phyloP scores from a whole-genome alignment of 2,888 invertebrate genomes.

The Sicus ferrugineus region DNA sequence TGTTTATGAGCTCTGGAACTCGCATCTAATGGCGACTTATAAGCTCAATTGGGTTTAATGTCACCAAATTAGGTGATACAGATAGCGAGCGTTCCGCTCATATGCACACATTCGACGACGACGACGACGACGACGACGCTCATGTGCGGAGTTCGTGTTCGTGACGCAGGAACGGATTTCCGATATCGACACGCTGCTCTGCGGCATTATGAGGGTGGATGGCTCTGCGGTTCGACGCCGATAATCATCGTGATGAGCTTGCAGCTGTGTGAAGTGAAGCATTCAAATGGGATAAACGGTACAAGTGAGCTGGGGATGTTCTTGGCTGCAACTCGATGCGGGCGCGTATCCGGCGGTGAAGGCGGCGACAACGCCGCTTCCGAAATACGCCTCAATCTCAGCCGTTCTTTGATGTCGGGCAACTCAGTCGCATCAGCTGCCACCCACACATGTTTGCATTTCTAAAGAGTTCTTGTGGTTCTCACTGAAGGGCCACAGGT shows the following conservation, averaged over 20 bases:
- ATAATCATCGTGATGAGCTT: too few relatives aligned
- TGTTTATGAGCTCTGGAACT: constrained; percentile 36
- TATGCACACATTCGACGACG: constrained; percentile 23
- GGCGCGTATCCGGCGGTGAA: too few relatives aligned
- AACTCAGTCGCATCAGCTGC: background rate
- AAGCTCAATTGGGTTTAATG: constrained; percentile 39
- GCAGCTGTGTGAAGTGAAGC: background rate
- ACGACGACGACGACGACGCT: background rate
- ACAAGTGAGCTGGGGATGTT: too few relatives aligned
- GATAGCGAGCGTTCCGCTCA: constrained; percentile 38
- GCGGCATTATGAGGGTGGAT: too few relatives aligned
- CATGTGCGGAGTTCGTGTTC: constrained; percentile 2
- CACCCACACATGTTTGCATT: background rate
- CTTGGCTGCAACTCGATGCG: too few relatives aligned
- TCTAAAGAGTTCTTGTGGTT: background rate
- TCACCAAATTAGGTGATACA: constrained; percentile 34
- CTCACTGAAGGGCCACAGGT: too few relatives aligned
- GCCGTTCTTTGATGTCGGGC: background rate
- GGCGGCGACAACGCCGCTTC: too few relatives aligned
- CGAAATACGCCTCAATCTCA: too few relatives aligned
- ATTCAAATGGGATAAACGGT: background rate
- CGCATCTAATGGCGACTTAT: constrained; percentile 37
- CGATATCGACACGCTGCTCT: background rate
- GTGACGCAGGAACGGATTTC: constrained; percentile 7
- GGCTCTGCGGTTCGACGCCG: background rate